Conservation (phyloP, 2,797 vertebrate genomes). For the Trachops cirrhosus region DNA sequence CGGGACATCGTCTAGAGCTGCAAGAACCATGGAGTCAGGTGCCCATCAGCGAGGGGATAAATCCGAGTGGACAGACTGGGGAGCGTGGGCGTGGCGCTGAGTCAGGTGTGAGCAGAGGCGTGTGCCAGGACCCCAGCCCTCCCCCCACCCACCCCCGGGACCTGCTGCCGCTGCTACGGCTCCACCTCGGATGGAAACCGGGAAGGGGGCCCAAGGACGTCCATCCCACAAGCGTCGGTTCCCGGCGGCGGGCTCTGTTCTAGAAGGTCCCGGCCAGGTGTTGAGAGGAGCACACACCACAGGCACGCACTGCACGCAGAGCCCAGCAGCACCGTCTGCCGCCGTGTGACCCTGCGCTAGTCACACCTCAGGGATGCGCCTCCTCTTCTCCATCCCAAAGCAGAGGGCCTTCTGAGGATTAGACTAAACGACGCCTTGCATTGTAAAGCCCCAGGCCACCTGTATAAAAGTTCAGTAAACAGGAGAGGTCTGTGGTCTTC, state of each 20-base stretch:
- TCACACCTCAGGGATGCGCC: background rate
- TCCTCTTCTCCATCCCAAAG: background rate
- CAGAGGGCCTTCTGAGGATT: background rate
- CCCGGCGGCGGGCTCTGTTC: background rate
- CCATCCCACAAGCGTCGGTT: background rate
- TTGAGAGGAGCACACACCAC: background rate
- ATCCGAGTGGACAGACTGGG: rapidly evolving
- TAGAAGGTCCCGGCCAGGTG: background rate
- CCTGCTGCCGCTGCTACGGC: rapidly evolving
- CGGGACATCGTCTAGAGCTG: background rate
- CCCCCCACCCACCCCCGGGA: no score
- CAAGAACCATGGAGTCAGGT: background rate
- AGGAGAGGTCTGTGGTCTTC: background rate
- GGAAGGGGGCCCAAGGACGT: no score
- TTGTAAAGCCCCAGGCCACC: background rate
- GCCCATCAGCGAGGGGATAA: background rate
- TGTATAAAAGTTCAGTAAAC: background rate
- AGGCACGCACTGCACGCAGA: no score
- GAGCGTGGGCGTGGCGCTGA: rapidly evolving
- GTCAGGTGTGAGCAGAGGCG: rapidly evolving
- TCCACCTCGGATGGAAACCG: background rate
- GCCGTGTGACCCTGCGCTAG: background rate
- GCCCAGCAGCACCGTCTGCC: background rate
- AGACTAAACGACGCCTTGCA: background rate
- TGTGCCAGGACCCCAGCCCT: background rate